These are phyloP conservation scores for Cherax quadricarinatus DNA, from an alignment of 1,140 invertebrate genomes.

Conservation along the genomic window DNA sequence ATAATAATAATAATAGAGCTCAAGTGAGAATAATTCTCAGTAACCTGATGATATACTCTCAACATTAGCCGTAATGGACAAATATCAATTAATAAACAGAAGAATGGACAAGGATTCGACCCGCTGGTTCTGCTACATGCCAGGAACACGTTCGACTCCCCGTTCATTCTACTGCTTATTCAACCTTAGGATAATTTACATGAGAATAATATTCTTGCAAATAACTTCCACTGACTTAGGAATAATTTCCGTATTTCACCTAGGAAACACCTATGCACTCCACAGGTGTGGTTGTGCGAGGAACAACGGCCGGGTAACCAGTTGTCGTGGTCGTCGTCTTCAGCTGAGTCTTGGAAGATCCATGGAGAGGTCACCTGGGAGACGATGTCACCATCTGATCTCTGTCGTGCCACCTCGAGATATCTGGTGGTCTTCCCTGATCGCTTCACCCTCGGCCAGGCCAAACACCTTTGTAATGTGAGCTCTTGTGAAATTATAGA, in stretches of 20 bases:
- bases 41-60: no score
- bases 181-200: no score
- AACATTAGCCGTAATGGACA: no score
- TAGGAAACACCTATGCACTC: background rate
- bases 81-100: no score
- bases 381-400: background rate
- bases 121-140: no score
- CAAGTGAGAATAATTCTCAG: no score
- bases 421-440: conserved; percentile 19
- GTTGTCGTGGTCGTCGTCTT: conserved; percentile 15
- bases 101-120: no score
- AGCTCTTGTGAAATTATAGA: background rate
- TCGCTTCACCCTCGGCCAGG: conserved; percentile 10
- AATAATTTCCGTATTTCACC: background rate
- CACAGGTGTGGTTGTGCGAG: conserved; percentile 29
- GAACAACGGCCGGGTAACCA: background rate
- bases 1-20: no score
- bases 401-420: background rate
- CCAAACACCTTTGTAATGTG: conserved; percentile 11
- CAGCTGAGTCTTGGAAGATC: background rate
- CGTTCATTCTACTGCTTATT: no score
- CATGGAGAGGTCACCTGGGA: conserved; percentile 20
- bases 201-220: background rate
- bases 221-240: background rate
- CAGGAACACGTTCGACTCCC: no score